Evolutionary conservation across 2,113 vertebrate genomes (phyloP), one percentile per base, ranked within the genome.

Genomic region (Oreotrochilus melanogaster): DNA sequence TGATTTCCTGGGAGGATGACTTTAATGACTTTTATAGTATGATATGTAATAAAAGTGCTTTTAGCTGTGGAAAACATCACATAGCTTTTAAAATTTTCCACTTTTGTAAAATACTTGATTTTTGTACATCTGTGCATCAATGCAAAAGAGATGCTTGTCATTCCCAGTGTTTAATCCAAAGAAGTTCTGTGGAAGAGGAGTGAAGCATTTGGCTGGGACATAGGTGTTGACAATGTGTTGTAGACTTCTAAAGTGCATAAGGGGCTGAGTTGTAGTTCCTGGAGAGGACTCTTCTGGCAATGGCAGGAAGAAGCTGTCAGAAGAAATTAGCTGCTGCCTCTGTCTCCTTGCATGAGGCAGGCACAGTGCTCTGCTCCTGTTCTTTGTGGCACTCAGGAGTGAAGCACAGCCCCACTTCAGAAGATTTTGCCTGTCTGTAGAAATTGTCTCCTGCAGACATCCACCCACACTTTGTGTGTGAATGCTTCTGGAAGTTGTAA

Each of bases 181-280:
- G 48, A 88, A 88, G 61, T 64, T 92, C 43, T 91, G 88, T 47
- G 35, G 8, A 64, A 92, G 45, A 70, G 24, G 66, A 88, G 72
- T 76, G 47, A 70, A 58, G 60, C 78, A 25, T 78, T 93, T 97
- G 94, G 83, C 92, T 89, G 39, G 48, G 47, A 70, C 50, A 17
- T 48, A 92, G 80, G 83, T 93, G 92, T 81, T 94, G 91, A 91
- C 92, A 95, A 2, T 17, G 72, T 86, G 76, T 57, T 88, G 22
- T 70, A 28, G 48, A 94, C 93, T 92, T 82, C n/a, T 30, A 3
- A 74, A 78, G 66, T 39, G 66, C 35, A 10, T 64, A 28, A 85
- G 71, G n/a, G 66, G 10, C 28, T 85, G 70, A 82, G 23, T 58
- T 58, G 43, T 70, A 42, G 42, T 71, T 94, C 33, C 30, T 78